Evolutionary conservation across 1,140 invertebrate genomes (phyloP).

Genomic region (Pomacea maculata): DNA sequence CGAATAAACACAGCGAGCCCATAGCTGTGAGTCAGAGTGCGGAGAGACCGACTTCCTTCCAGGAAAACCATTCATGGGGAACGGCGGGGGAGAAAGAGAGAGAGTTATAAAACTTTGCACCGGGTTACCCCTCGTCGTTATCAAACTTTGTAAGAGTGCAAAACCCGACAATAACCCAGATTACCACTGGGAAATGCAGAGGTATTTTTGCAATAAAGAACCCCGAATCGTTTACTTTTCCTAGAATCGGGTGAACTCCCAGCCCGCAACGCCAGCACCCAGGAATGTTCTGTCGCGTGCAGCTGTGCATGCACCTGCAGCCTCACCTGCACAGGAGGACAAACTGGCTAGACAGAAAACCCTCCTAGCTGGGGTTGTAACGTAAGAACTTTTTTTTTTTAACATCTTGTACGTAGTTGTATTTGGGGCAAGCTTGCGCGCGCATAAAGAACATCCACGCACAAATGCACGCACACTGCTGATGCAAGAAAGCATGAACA

Average conservation of each 20-base stretch:
- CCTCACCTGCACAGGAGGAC: not conserved
- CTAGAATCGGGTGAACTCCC: not conserved
- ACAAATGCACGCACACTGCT: not conserved
- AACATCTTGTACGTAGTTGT: not conserved
- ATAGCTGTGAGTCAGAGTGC: not conserved
- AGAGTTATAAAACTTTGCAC: not conserved
- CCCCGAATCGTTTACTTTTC: not conserved
- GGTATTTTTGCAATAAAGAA: not conserved
- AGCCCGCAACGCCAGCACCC: not conserved
- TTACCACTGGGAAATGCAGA: too few relatives aligned
- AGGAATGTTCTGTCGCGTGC: not conserved
- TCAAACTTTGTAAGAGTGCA: too few relatives aligned
- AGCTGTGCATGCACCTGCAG: not conserved
- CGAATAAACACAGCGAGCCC: not conserved
- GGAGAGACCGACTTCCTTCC: not conserved
- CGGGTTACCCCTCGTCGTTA: too few relatives aligned
- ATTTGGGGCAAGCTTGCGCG: too few relatives aligned
- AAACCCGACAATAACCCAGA: too few relatives aligned
- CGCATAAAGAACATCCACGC: not conserved
- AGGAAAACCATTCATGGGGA: not conserved
- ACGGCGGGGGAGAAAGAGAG: not conserved
- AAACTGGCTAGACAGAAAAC: not conserved
- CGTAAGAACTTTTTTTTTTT: not conserved
- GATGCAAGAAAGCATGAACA: not conserved
- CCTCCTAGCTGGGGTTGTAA: too few relatives aligned